Percentiles rank a stretch among this genome's conserved stretches.
These are phyloP conservation scores for Copsychus sechellarum DNA, from an alignment of 2,113 vertebrate species.

Conservation along the genomic window DNA sequence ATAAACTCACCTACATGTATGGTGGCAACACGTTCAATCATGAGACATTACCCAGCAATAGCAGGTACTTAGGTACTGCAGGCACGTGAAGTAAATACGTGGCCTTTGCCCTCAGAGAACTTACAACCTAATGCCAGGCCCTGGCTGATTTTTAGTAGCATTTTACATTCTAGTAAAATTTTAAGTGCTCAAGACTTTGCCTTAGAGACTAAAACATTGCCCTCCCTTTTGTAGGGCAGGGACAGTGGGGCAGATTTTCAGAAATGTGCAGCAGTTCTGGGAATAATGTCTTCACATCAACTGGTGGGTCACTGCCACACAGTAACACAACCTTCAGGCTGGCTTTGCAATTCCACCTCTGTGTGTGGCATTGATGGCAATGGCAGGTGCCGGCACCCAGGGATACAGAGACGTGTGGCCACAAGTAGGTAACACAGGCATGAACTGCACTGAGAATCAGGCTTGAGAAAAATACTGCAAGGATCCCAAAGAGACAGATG, in stretches of 20 bases:
- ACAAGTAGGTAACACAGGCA: not conserved
- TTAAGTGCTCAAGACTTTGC: not conserved
- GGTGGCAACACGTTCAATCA: not conserved
- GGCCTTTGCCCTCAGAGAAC: not conserved
- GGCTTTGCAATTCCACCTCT: not conserved
- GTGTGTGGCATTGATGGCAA: not conserved
- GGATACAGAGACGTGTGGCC: not conserved
- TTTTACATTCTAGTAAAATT: not conserved
- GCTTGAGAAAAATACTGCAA: not conserved
- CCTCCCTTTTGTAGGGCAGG: not conserved
- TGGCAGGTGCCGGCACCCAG: rapidly evolving
- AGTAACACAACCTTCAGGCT: not conserved
- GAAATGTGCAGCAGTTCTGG: not conserved
- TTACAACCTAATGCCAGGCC: not conserved
- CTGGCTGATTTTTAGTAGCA: not conserved
- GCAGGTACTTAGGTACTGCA: not conserved
- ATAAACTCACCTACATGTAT: not conserved
- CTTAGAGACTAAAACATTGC: not conserved
- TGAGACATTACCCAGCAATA: not conserved
- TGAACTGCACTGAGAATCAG: not conserved
- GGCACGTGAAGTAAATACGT: not conserved
- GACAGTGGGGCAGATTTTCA: not conserved
- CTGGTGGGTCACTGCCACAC: not conserved
- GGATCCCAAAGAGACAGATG: not conserved
- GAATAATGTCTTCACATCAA: not conserved